phyloP scores from a whole-genome alignment of 2,113 vertebrate species.

The Spermophilus dauricus region DNA sequence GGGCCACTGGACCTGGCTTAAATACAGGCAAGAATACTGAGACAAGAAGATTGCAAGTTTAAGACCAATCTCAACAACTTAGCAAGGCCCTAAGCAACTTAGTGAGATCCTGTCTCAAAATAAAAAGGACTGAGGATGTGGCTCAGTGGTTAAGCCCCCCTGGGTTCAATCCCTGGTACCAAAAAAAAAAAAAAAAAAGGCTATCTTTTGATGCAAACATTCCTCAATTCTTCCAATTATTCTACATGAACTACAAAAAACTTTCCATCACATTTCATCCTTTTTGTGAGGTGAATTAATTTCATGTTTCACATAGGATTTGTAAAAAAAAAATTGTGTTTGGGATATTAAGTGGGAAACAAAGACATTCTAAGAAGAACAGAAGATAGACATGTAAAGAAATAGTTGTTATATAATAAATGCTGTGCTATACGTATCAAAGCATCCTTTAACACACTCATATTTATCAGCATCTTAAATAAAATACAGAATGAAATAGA shows the following conservation, averaged over 20 bases:
- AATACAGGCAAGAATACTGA: too few species aligned
- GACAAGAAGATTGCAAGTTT: too few species aligned
- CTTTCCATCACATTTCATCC: conserved; percentile 49
- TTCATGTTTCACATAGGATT: not conserved
- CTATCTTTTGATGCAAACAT: conserved; percentile 18
- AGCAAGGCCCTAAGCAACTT: too few species aligned
- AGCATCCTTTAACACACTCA: not conserved
- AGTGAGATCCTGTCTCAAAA: too few species aligned
- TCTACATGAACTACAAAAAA: conserved; percentile 26
- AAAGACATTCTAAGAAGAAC: not conserved
- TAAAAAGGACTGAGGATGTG: too few species aligned
- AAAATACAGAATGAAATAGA: conserved; percentile 15
- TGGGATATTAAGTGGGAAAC: not conserved
- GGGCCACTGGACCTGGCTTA: too few species aligned
- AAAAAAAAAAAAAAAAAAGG: too few species aligned
- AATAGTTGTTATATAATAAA: conserved; percentile 22
- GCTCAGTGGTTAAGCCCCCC: too few species aligned
- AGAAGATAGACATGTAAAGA: not conserved
- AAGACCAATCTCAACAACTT: too few species aligned
- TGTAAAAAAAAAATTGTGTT: not conserved
- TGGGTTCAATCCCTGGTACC: too few species aligned
- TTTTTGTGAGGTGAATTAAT: conserved; percentile 53
- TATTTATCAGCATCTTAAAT: not conserved
- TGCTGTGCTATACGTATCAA: not conserved
- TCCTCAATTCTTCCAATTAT: not conserved